Percentiles rank a stretch among this genome's conserved stretches.
Conservation (phyloP, 2,888 invertebrate genomes). For the Drosophila neotestacea region DNA sequence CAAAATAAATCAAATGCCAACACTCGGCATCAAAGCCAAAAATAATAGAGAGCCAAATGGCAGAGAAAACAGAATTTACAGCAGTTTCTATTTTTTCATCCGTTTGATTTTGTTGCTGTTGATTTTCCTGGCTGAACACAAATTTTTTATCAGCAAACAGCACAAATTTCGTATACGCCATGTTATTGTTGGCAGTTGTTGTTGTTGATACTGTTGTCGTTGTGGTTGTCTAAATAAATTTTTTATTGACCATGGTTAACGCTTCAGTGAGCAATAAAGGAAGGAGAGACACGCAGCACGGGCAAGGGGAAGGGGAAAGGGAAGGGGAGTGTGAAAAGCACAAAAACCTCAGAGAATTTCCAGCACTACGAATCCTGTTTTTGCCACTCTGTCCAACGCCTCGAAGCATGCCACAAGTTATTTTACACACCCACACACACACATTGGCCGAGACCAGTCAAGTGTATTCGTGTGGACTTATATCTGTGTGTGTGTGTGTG, state of each 20-base stretch:
- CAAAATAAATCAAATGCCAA: constrained; percentile 72
- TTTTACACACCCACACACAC: constrained; percentile 51
- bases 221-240: constrained; percentile 79
- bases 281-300: constrained; percentile 30
- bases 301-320: not conserved
- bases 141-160: constrained; percentile 66
- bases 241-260: constrained; percentile 81
- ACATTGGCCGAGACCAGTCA: constrained; percentile 38
- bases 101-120: not conserved
- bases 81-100: constrained; percentile 13
- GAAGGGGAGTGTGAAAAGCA: constrained; percentile 49
- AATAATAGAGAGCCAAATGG: constrained; percentile 29
- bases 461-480: constrained; percentile 18
- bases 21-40: constrained; percentile 56
- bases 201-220: constrained; percentile 52
- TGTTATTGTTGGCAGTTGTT: constrained; percentile 52
- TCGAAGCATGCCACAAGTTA: constrained; percentile 79
- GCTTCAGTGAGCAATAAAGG: constrained; percentile 75
- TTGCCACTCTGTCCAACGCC: constrained; percentile 56
- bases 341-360: constrained; percentile 65
- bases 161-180: constrained; percentile 54
- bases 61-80: constrained; percentile 35
- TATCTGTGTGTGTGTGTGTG: constrained; percentile 13
- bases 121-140: constrained; percentile 31
- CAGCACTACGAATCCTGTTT: constrained; percentile 11